Evolutionary conservation across 2,797 vertebrate genomes (phyloP), one percentile per base, ranked within the genome.

Genomic region (Acipenser ruthenus): DNA sequence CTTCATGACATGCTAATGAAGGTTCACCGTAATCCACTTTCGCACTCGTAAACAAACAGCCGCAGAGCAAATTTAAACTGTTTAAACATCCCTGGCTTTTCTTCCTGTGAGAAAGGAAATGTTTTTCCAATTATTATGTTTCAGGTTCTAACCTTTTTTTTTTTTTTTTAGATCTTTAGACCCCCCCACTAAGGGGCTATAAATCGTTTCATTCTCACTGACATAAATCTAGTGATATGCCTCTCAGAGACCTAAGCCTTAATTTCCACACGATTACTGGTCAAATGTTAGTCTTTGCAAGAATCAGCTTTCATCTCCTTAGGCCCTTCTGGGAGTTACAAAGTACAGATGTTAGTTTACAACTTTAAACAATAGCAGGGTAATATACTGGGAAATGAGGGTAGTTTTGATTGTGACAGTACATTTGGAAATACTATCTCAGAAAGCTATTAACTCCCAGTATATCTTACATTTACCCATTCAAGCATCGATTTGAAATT

Each of bases 1-100:
- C 50, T 67, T 69, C 77, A 76, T 80, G 82, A 78, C 81, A 77
- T 67, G 71, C 71, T 65, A 75, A 76, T 81, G 72, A 74, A 75
- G 77, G 70, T 64, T 67, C 65, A 70, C 78, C 72, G 72, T 71
- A 79, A 37, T 74, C 65, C 50, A 58, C 49, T 6, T 55, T 49
- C 60, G 69, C 55, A 58, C 72, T 66, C 70, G 60, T 71, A 60
- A 70, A 50, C 11, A n/a, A 73, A 68, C 13, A 61, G 15, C 55
- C 18, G 47, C 64, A 60, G 69, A 13, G 47, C 11, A 3, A 64
- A 51, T 52, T 13, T 10, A 6, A 18, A 23, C 7, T 65, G 52
- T 53, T 13, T 7, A 53, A 18, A 52, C 8, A 13, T 18, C 52
- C 15, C 10, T 18, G 23, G 50, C 18, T 9, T 64, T 10, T 37